Conservation (phyloP, 2,797 vertebrate genomes). For the Trichosurus vulpecula region DNA sequence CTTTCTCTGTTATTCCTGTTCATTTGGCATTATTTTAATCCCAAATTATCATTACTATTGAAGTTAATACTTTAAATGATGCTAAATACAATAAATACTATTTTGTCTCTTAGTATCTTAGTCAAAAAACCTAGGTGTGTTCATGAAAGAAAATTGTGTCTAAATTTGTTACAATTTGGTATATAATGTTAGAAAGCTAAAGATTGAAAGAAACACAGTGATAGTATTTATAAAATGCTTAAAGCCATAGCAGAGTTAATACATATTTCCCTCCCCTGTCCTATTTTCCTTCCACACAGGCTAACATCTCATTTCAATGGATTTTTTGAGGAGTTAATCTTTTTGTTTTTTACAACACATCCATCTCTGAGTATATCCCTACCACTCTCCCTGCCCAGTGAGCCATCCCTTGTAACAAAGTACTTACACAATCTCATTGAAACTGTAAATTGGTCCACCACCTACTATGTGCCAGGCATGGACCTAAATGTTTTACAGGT, state of each 20-base stretch:
- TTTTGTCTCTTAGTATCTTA: conserved; percentile 4
- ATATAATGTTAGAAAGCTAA: background rate
- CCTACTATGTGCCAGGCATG: no score
- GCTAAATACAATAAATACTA: background rate
- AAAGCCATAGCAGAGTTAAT: background rate
- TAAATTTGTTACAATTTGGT: conserved; percentile 34
- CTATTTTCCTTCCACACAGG: no score
- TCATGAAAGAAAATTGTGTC: conserved; percentile 35
- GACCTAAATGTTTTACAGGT: no score
- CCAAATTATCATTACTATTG: background rate
- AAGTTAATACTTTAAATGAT: background rate
- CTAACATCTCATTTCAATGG: background rate
- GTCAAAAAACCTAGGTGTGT: conserved; percentile 8
- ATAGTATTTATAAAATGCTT: background rate
- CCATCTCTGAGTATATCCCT: background rate
- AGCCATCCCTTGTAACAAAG: background rate
- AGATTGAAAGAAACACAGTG: background rate
- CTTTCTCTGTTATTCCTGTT: background rate
- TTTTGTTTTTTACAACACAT: background rate
- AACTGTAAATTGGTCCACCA: no score
- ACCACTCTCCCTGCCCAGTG: background rate
- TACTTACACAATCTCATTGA: no score
- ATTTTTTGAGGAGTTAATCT: background rate
- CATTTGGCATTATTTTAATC: background rate
- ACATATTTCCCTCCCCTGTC: background rate